Conservation (phyloP, 1,140 invertebrate genomes). For the Apis laboriosa region DNA sequence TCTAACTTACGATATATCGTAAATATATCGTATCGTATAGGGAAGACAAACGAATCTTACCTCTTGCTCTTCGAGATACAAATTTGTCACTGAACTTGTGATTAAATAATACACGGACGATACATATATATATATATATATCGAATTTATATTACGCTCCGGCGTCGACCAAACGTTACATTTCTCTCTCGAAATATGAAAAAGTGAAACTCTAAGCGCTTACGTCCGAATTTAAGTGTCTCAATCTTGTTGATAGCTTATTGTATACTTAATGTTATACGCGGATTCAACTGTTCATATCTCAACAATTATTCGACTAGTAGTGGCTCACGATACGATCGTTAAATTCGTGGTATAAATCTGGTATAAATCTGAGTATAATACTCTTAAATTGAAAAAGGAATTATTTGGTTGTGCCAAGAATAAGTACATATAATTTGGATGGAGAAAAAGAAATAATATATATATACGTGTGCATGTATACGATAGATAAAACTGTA, state of each 20-base stretch:
- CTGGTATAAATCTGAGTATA: neutral
- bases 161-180: neutral
- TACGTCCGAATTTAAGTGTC: conserved; percentile 13
- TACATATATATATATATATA: too few relatives aligned
- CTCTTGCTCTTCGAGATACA: too few relatives aligned
- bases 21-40: too few relatives aligned
- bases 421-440: neutral
- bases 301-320: conserved; percentile 8
- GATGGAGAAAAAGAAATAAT: too few relatives aligned
- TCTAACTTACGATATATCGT: too few relatives aligned
- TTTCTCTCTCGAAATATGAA: neutral
- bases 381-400: neutral
- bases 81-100: too few relatives aligned
- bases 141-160: too few relatives aligned
- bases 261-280: neutral
- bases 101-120: too few relatives aligned
- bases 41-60: too few relatives aligned
- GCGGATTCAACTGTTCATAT: neutral
- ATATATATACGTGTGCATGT: too few relatives aligned
- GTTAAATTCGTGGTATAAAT: neutral
- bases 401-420: neutral
- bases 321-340: neutral
- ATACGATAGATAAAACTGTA: too few relatives aligned
- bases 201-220: neutral
- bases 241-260: conserved; percentile 11